Evolutionary conservation across 1,140 invertebrate genomes (phyloP).

Genomic region (Habropoda laboriosa): DNA sequence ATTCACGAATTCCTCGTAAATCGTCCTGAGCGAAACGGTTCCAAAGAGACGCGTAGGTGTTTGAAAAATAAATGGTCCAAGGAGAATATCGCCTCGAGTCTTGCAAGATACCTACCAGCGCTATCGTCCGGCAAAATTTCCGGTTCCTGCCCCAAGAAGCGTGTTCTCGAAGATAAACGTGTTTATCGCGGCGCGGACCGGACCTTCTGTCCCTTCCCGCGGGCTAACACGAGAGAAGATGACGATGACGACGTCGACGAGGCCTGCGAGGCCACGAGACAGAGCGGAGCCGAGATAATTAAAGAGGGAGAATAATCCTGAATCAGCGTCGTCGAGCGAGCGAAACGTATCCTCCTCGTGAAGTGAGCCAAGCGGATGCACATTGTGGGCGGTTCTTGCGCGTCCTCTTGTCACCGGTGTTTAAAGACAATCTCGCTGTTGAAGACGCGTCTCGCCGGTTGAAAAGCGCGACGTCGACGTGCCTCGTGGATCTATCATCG

Average conservation of each 20-base stretch:
- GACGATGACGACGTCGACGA: constrained; percentile 43
- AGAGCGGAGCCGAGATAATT: constrained; percentile 60
- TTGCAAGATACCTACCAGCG: constrained; percentile 71
- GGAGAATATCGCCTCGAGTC: constrained; percentile 58
- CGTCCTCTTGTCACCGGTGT: constrained; percentile 42
- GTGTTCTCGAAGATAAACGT: constrained; percentile 74
- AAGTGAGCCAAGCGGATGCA: constrained; percentile 57
- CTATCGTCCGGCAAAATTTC: constrained; percentile 74
- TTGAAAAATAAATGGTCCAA: neutral
- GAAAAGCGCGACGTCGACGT: constrained; percentile 43
- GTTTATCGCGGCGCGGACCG: constrained; percentile 61
- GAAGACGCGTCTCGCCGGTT: constrained; percentile 25
- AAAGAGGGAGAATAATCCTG: constrained; percentile 64
- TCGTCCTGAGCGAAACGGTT: too few relatives aligned
- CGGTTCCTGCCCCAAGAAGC: constrained; percentile 79
- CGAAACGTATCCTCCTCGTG: constrained; percentile 60
- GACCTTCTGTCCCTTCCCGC: constrained; percentile 57
- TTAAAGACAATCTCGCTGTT: constrained; percentile 43
- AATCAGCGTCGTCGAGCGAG: constrained; percentile 62
- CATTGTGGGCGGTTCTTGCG: constrained; percentile 58
- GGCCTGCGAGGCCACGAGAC: constrained; percentile 41
- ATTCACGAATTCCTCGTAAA: too few relatives aligned
- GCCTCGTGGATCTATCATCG: constrained; percentile 30
- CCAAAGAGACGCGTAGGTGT: constrained; percentile 20
- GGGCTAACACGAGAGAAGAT: constrained; percentile 60